These are phyloP conservation scores for Ctenosaura bakeri DNA, from an alignment of 2,797 vertebrate genomes.

Conservation along the genomic window DNA sequence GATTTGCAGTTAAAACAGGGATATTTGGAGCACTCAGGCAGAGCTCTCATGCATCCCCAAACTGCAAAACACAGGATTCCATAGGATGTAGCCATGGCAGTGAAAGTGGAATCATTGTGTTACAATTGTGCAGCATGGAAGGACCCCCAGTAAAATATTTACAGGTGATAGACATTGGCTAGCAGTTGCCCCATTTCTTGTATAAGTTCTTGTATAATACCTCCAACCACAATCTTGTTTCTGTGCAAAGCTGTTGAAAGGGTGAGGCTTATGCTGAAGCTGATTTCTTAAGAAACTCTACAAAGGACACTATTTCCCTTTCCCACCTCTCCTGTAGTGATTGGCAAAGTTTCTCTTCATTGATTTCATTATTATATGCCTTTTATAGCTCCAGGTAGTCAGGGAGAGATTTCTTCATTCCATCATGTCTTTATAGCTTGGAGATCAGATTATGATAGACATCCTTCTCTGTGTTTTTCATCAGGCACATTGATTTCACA, in stretches of 20 bases:
- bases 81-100: no score
- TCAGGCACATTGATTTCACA: slow-evolving; percentile 20
- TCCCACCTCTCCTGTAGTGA: not conserved
- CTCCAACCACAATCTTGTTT: not conserved
- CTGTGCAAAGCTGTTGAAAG: not conserved
- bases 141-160: not conserved
- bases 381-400: slow-evolving; percentile 3
- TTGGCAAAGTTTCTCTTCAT: not conserved
- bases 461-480: not conserved
- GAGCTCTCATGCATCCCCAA: no score
- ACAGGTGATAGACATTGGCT: not conserved
- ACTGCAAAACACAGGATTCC: no score
- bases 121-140: no score
- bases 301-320: not conserved
- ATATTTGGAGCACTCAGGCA: no score
- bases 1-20: no score
- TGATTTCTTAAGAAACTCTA: not conserved
- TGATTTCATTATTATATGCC: slow-evolving; percentile 9
- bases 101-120: no score
- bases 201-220: not conserved
- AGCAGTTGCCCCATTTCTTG: not conserved
- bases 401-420: not conserved
- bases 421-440: not conserved
- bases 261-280: not conserved
- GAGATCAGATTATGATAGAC: slow-evolving; percentile 1